Evolutionary conservation across 1,140 invertebrate genomes (phyloP).

Genomic region (Drosophila malerkotliana): DNA sequence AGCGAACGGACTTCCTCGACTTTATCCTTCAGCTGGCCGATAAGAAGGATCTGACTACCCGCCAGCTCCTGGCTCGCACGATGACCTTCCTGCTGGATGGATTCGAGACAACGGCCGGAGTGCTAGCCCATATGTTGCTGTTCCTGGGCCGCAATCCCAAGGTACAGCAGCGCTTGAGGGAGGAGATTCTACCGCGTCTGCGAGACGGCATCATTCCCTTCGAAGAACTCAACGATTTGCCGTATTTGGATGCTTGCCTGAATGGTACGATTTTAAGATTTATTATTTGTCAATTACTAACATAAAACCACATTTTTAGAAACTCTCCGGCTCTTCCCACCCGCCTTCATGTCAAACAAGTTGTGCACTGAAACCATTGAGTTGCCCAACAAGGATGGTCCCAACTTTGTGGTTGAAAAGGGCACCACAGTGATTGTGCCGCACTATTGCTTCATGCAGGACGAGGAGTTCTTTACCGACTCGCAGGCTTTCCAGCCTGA

Average conservation of each 20-base stretch:
- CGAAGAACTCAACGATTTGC: slow-evolving; percentile 56
- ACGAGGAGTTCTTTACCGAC: slow-evolving; percentile 88
- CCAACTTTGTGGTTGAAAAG: slow-evolving; percentile 66
- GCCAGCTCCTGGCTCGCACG: slow-evolving; percentile 40
- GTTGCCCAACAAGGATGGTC: slow-evolving; percentile 61
- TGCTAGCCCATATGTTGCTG: slow-evolving; percentile 50
- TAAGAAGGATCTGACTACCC: slow-evolving; percentile 52
- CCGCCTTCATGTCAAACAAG: slow-evolving; percentile 38
- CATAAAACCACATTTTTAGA: slow-evolving; percentile 25
- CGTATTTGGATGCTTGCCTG: slow-evolving; percentile 71
- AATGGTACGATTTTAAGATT: slow-evolving; percentile 29
- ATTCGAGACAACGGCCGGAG: slow-evolving; percentile 66
- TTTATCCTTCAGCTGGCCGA: slow-evolving; percentile 77
- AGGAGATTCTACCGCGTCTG: slow-evolving; percentile 75
- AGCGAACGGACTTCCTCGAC: slow-evolving; percentile 82
- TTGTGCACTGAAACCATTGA: slow-evolving; percentile 59
- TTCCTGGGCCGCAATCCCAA: slow-evolving; percentile 46
- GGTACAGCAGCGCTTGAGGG: slow-evolving; percentile 50
- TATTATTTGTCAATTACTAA: neutral
- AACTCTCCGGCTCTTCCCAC: slow-evolving; percentile 55
- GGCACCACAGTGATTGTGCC: slow-evolving; percentile 85
- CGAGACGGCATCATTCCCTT: slow-evolving; percentile 43
- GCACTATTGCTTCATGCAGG: slow-evolving; percentile 85
- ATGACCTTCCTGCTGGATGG: slow-evolving; percentile 75
- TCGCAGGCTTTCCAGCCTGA: slow-evolving; percentile 90